Percentiles rank a stretch among this genome's conserved stretches.
phyloP scores from a whole-genome alignment of 1,140 invertebrate species.

The Brevipalpus yothersi region DNA sequence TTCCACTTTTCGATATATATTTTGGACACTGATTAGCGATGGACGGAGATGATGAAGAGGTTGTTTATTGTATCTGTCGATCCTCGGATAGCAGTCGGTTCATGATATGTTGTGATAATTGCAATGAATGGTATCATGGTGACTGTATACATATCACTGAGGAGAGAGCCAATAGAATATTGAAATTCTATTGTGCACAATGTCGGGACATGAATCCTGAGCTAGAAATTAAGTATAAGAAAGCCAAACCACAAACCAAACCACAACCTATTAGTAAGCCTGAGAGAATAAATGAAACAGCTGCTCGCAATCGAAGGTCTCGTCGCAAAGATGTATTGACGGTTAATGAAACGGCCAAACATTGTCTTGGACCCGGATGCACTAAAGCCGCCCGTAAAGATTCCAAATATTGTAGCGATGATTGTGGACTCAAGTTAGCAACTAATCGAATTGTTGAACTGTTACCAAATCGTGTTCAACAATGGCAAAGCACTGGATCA shows the following conservation, averaged over 20 bases:
- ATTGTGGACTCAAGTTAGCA: conserved; percentile 74
- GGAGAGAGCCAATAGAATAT: conserved; percentile 70
- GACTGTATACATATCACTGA: conserved; percentile 88
- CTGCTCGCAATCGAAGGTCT: background rate
- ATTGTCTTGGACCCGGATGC: conserved; percentile 80
- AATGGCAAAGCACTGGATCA: conserved; percentile 72
- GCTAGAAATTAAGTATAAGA: conserved; percentile 47
- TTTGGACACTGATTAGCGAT: too few species aligned
- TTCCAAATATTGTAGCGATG: conserved; percentile 85
- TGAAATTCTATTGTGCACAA: conserved; percentile 58
- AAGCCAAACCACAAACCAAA: conserved; percentile 7
- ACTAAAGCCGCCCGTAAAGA: conserved; percentile 41
- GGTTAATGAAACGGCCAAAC: conserved; percentile 19
- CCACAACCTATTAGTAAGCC: background rate
- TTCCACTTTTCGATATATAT: too few species aligned
- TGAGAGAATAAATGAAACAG: background rate
- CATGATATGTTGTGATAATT: conserved; percentile 93
- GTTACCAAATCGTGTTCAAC: conserved; percentile 70
- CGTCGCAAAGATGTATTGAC: background rate
- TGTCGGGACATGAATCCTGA: conserved; percentile 44
- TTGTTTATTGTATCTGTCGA: conserved; percentile 80
- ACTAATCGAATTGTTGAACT: conserved; percentile 38
- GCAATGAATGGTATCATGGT: conserved; percentile 96
- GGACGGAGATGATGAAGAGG: conserved; percentile 18
- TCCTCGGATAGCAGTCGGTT: conserved; percentile 73